Evolutionary conservation across 2,113 vertebrate genomes (phyloP).

Genomic region (Clarias macrocephalus): DNA sequence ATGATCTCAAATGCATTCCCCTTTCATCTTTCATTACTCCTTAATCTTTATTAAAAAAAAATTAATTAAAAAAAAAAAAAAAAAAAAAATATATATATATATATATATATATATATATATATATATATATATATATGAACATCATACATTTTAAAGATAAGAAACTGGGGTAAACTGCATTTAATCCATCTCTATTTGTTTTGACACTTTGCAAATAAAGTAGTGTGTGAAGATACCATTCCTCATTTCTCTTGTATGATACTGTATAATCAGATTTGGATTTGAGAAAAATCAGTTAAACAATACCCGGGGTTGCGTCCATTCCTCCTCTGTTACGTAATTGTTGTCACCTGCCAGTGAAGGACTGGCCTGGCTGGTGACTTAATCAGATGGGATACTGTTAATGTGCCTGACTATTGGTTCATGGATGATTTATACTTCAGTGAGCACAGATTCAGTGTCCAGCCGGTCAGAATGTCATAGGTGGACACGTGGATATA

Average conservation of each 20-base stretch:
- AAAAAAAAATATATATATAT: too few relatives aligned
- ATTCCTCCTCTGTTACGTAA: neutral
- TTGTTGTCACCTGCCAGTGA: neutral
- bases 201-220: constrained; percentile 48
- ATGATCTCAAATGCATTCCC: neutral
- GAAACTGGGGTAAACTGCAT: too few relatives aligned
- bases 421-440: neutral
- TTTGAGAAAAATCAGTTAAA: neutral
- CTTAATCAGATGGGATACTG: neutral
- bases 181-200: constrained; percentile 41
- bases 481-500: constrained; percentile 7
- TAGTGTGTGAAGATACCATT: constrained; percentile 33
- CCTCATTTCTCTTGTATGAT: neutral
- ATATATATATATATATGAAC: too few relatives aligned
- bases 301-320: neutral
- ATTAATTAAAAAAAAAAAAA: too few relatives aligned
- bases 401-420: constrained; percentile 2
- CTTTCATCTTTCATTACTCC: neutral
- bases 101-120: too few relatives aligned
- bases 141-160: too few relatives aligned
- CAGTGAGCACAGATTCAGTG: neutral
- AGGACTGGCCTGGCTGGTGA: constrained; percentile 11
- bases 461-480: neutral
- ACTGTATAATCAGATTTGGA: neutral
- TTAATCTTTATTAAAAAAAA: neutral